Evolutionary conservation across 1,140 invertebrate species (phyloP).

Genomic region (Samia ricini): DNA sequence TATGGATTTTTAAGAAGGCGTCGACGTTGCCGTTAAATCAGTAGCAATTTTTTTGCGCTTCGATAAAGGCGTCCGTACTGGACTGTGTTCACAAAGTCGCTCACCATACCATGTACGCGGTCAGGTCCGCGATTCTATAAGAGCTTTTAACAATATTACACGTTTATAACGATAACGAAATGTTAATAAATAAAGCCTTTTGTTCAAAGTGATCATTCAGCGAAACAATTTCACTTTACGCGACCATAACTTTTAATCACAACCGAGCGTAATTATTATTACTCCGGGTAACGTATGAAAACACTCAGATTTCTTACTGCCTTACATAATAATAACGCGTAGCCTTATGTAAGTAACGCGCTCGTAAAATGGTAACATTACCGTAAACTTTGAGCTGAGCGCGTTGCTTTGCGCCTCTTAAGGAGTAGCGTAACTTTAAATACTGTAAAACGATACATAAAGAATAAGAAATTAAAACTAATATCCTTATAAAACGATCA

Average conservation of each 20-base stretch:
- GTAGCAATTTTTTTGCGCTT: no score
- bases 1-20: no score
- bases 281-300: not conserved
- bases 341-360: not conserved
- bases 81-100: no score
- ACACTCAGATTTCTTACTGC: slow-evolving; percentile 3
- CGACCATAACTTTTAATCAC: slow-evolving; percentile 1
- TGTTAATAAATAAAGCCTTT: not conserved
- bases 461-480: not conserved
- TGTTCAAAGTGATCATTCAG: not conserved
- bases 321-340: not conserved
- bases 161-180: not conserved
- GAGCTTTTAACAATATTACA: not conserved
- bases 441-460: not conserved
- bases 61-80: no score
- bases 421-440: not conserved
- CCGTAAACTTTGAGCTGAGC: not conserved
- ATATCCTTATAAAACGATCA: not conserved
- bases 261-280: not conserved
- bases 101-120: no score
- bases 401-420: not conserved
- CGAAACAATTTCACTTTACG: not conserved
- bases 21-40: no score
- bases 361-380: slow-evolving; percentile 6
- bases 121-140: no score